Evolutionary conservation across 2,888 invertebrate species (phyloP).

Genomic region (Troides oblongomaculatus): DNA sequence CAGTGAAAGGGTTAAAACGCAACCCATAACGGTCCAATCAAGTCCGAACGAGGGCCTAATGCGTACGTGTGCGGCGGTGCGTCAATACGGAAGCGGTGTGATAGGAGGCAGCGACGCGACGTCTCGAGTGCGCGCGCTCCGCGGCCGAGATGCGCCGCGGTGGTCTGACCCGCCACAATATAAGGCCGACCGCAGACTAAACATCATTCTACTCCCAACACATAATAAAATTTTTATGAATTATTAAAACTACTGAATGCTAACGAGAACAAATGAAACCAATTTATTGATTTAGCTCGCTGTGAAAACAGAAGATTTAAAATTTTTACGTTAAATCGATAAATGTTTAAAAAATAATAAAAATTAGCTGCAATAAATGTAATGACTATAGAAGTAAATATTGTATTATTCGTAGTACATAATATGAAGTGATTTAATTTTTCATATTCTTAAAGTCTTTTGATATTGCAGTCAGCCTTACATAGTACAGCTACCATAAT

Average conservation of each 20-base stretch:
- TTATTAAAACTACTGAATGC: conserved; percentile 1
- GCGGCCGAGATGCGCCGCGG: conserved; percentile 19
- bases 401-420: neutral
- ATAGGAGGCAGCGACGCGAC: conserved; percentile 23
- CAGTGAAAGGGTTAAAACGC: neutral
- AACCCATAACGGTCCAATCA: conserved; percentile 1
- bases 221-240: conserved; percentile 5
- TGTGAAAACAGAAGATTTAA: neutral
- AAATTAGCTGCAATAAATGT: neutral
- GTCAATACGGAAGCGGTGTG: conserved; percentile 26
- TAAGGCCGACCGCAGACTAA: conserved; percentile 17
- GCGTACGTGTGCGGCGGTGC: conserved; percentile 13
- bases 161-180: conserved; percentile 23
- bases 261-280: neutral
- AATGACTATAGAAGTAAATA: neutral
- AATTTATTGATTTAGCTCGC: neutral
- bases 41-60: neutral
- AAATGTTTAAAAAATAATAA: neutral
- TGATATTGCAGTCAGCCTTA: conserved; percentile 7
- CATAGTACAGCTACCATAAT: conserved; percentile 6
- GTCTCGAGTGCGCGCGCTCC: conserved; percentile 27
- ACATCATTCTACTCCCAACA: conserved; percentile 1
- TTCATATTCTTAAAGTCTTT: neutral
- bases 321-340: neutral
- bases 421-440: neutral